Evolutionary conservation across 2,113 vertebrate genomes (phyloP).

Genomic region (Rutilus rutilus): DNA sequence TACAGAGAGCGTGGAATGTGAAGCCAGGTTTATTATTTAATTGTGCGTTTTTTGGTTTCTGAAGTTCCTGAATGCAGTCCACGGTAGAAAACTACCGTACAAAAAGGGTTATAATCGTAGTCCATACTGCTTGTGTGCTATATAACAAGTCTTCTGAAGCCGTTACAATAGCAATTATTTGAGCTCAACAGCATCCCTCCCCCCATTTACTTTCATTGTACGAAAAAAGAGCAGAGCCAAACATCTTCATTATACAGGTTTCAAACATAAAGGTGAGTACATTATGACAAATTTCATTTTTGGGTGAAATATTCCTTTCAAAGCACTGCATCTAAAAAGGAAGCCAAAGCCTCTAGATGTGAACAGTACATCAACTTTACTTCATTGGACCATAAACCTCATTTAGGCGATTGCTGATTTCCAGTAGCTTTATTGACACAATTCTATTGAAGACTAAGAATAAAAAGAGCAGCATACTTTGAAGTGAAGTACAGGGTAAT

Average conservation of each 20-base stretch:
- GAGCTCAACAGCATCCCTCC: neutral
- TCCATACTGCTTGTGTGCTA: neutral
- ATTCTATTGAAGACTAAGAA: neutral
- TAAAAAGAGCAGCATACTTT: slow-evolving; percentile 13
- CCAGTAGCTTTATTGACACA: slow-evolving; percentile 15
- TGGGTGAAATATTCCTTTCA: neutral
- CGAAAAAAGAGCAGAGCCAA: neutral
- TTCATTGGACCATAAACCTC: neutral
- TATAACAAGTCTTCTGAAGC: neutral
- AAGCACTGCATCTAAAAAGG: neutral
- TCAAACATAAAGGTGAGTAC: neutral
- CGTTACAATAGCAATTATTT: neutral
- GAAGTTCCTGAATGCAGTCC: neutral
- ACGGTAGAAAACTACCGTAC: neutral
- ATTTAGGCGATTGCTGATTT: too few species aligned
- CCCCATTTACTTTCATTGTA: neutral
- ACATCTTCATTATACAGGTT: neutral
- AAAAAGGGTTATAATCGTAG: neutral
- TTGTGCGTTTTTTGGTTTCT: neutral
- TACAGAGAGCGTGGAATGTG: neutral
- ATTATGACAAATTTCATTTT: neutral
- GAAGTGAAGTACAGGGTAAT: too few species aligned
- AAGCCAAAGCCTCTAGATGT: neutral
- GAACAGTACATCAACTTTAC: neutral
- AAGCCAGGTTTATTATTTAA: neutral